Conservation (phyloP, 2,113 vertebrate genomes). For the Atherinomorus stipes region DNA sequence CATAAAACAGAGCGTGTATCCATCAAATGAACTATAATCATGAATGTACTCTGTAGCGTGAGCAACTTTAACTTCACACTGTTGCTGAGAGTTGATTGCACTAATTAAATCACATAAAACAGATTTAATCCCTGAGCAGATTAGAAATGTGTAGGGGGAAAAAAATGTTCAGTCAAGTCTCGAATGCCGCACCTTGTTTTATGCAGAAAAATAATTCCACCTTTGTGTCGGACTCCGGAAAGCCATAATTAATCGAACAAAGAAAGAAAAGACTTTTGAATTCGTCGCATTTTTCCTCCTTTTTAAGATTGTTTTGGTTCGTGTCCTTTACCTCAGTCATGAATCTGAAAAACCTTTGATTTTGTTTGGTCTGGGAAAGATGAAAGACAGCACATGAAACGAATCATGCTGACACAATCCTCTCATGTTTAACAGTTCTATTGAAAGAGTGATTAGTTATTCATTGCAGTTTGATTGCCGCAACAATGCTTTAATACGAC, state of each 20-base stretch:
- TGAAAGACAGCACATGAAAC: constrained; percentile 51
- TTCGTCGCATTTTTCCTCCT: constrained; percentile 4
- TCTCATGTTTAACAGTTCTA: constrained; percentile 62
- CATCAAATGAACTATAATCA: constrained; percentile 20
- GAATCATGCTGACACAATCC: constrained; percentile 28
- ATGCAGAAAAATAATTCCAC: constrained; percentile 28
- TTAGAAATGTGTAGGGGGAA: constrained; percentile 41
- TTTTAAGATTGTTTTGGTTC: constrained; percentile 31
- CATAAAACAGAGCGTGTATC: constrained; percentile 7
- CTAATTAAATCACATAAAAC: constrained; percentile 58
- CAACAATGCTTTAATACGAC: constrained; percentile 46
- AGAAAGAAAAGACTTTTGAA: constrained; percentile 22
- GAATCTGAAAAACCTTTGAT: constrained; percentile 30
- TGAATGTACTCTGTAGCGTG: background rate
- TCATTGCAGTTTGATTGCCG: constrained; percentile 63
- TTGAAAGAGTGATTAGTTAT: constrained; percentile 59
- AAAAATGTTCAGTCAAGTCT: background rate
- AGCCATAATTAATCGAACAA: constrained; percentile 41
- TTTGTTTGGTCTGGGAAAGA: constrained; percentile 47
- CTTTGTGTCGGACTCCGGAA: constrained; percentile 42
- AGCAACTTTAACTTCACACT: constrained; percentile 16
- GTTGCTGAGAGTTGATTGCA: constrained; percentile 36
- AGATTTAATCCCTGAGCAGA: constrained; percentile 37
- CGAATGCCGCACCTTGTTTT: constrained; percentile 29
- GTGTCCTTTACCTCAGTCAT: background rate